Base-by-base conservation (phyloP, 2,797 vertebrate species). In the Poeciliopsis infans region DNA sequence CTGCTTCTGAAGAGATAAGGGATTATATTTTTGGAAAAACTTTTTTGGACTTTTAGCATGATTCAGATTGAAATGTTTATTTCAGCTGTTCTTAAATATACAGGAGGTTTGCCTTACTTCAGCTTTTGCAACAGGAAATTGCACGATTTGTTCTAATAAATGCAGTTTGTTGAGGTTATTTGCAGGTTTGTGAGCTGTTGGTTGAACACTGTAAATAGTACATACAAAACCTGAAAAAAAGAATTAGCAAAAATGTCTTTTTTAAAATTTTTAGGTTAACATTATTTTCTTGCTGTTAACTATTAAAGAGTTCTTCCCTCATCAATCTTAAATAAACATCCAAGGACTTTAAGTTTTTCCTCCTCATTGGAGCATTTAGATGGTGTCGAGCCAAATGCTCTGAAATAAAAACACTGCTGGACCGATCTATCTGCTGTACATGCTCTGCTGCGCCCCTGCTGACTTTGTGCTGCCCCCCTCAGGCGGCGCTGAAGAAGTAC, bases 401-500 rank as follows among this genome's bases (percentile, higher is more conserved):
- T 51, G 33, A 53, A 31, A 36, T 39, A 7, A 53, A 73, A 12
- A 23, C 36, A n/a, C 66, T 7, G 23, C 25, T 25, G 64, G 20
- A 68, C 10, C 41, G 66, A 43, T 69, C 2, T n/a, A n/a, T 69
- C 39, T 5, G 4, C 66, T n/a, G 39, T 43, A 39, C 66, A 41
- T 41, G 66, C 39, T 5, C 64, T 25, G 75, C 51, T 0, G 66
- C 33, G 49, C 68, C 72, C 81, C 85, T 18, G 45, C 83, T 88
- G 78, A 91, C 83, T 86, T 36, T 83, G 84, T 88, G 80, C 86
- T 89, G 84, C 89, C 83, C 86, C 83, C 88, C 55, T 28, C 92
- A 99, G 98, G 97, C 98, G 0, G 98, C 98, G 78, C 93, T 99
- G 89, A 99, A 98, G 93, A 99, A 99, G 84, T 99, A 99, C 95